phyloP scores from a whole-genome alignment of 30 jellyfish, hydroid and myxozoan species.

The Aurelia sp. region DNA sequence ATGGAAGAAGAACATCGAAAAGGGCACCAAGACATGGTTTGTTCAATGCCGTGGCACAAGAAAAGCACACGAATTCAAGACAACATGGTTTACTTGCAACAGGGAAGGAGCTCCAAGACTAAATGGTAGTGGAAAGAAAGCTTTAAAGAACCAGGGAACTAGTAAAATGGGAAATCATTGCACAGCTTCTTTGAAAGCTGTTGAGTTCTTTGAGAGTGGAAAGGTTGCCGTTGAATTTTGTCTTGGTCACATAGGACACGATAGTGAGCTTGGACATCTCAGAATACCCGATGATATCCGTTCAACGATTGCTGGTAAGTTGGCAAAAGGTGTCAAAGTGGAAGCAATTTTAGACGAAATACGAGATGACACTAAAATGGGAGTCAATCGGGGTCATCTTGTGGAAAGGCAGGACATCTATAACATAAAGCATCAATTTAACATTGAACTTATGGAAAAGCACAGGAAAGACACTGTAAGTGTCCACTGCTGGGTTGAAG shows the following conservation, averaged over 20 bases:
- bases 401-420: not conserved
- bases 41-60: not conserved
- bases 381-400: too few relatives aligned
- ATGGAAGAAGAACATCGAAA: too few relatives aligned
- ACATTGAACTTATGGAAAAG: slow-evolving; percentile 5
- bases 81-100: not conserved
- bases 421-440: slow-evolving; percentile 28
- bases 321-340: not conserved
- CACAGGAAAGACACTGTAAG: slow-evolving; percentile 4
- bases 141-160: not conserved
- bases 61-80: not conserved
- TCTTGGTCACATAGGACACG: not conserved
- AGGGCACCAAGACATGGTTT: not conserved
- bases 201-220: not conserved
- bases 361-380: too few relatives aligned
- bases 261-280: not conserved
- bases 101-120: not conserved
- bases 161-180: not conserved
- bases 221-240: not conserved
- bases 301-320: not conserved
- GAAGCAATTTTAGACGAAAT: not conserved
- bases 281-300: slow-evolving; percentile 1
- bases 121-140: not conserved
- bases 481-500: slow-evolving; percentile 21
- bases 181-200: not conserved